These are phyloP conservation scores for Quadriops clusia DNA, from an alignment of 2,888 invertebrate species.

Conservation along the genomic window DNA sequence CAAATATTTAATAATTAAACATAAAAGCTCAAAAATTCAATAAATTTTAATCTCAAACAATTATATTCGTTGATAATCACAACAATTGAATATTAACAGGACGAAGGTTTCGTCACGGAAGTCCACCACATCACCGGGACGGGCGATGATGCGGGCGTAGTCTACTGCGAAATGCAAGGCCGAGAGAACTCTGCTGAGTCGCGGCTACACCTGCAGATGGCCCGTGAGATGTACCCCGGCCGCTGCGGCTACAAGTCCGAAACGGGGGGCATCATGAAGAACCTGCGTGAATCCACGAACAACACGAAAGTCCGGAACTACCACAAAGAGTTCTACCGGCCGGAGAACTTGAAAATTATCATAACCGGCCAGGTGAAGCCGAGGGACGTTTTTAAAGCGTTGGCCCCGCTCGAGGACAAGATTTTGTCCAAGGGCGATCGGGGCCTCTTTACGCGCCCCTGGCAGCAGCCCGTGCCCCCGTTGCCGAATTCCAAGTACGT, in stretches of 20 bases:
- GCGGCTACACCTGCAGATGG: constrained; percentile 51
- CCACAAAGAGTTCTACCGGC: constrained; percentile 76
- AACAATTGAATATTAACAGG: too few relatives aligned
- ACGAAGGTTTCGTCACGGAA: constrained; percentile 75
- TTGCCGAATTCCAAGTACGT: constrained; percentile 43
- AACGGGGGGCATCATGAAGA: constrained; percentile 76
- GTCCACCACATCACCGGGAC: constrained; percentile 84
- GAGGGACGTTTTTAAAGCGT: constrained; percentile 59
- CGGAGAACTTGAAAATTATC: constrained; percentile 77
- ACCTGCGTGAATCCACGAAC: constrained; percentile 67
- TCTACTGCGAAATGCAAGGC: constrained; percentile 93
- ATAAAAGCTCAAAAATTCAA: too few relatives aligned
- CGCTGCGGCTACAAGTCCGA: constrained; percentile 73
- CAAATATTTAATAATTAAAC: too few relatives aligned
- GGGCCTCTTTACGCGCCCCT: constrained; percentile 57
- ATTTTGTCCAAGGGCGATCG: constrained; percentile 50
- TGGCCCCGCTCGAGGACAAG: constrained; percentile 64
- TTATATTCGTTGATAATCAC: too few relatives aligned
- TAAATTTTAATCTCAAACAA: too few relatives aligned
- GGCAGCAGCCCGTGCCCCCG: constrained; percentile 62
- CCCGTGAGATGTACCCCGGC: constrained; percentile 65
- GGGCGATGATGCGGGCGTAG: constrained; percentile 85
- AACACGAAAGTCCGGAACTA: constrained; percentile 69
- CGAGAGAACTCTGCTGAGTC: constrained; percentile 70
- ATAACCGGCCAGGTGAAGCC: constrained; percentile 72